Conservation (phyloP, 2,888 invertebrate species). For the Eupeodes luniger region DNA sequence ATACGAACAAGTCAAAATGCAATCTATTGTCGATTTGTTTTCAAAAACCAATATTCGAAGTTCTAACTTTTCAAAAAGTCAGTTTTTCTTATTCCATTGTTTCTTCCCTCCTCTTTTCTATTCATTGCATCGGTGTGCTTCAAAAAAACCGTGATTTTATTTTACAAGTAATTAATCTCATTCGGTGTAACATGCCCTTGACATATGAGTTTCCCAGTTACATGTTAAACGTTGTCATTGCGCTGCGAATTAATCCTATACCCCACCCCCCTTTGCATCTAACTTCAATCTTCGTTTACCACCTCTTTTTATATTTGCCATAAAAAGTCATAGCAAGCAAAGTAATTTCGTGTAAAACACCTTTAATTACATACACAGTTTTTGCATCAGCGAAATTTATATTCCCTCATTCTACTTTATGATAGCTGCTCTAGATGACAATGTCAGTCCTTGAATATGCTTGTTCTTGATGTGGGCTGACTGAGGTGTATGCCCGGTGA, state of each 20-base stretch:
- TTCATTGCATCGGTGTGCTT: neutral
- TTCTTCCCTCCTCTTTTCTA: too few species aligned
- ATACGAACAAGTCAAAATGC: too few species aligned
- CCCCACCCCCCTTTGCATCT: neutral
- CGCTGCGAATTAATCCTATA: conserved; percentile 32
- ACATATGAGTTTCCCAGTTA: conserved; percentile 49
- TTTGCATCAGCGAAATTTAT: conserved; percentile 53
- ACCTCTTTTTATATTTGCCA: neutral
- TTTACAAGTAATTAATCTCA: conserved; percentile 49
- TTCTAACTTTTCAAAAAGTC: neutral
- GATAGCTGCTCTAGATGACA: conserved; percentile 36
- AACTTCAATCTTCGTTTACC: neutral
- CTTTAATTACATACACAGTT: conserved; percentile 59
- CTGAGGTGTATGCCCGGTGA: neutral
- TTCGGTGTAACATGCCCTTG: conserved; percentile 59
- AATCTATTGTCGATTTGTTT: neutral
- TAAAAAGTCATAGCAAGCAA: conserved; percentile 53
- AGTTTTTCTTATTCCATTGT: neutral
- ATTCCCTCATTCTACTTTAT: conserved; percentile 5
- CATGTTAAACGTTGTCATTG: conserved; percentile 53
- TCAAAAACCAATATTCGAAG: neutral
- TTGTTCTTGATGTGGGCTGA: conserved; percentile 32
- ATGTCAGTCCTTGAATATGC: conserved; percentile 58
- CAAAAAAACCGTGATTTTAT: conserved; percentile 23
- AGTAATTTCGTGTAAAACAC: conserved; percentile 67